Base-by-base conservation (phyloP, 37 sponge, comb jelly and placozoan species). In the Ephydatia muelleri region DNA sequence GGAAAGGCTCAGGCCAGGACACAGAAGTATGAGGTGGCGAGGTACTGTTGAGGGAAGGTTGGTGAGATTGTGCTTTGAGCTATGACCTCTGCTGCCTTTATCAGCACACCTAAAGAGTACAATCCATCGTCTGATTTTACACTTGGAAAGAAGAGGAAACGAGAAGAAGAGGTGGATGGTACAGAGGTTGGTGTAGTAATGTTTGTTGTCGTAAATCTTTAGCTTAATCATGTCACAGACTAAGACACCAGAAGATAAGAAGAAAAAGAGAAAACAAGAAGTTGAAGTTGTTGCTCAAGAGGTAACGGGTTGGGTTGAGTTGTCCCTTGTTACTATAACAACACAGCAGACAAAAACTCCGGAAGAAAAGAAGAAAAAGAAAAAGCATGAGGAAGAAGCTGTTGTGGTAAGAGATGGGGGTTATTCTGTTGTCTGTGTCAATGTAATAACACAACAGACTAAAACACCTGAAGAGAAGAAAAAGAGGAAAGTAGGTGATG, bases 1-100 rank as follows among this genome's bases (percentile, higher is more conserved):
- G 95, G 92, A 23, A 94, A 94, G 74, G 78, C 84, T 2, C 23
- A 23, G 43, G 87, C 84, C 21, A 88, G 34, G 68, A 76, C 78
- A 25, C 89, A 83, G 73, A 96, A 96, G 84, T 93, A 75, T 67
- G 87, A 91, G 34, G 77, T 85, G 80, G 88, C 81, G 36, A 70
- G 83, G 94, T 92, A 67, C 3, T 57, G 34, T 77, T 23, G 3
- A 38, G 33, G 69, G 30, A 0, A 19, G 47, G 21, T 16, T 6
- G 57, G 28, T 23, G 47, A 29, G 38, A 31, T 19, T 49, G 65
- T 83, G 14, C 34, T 35, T 38, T 33, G 14, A 81, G 19, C 11
- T 16, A 19, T n/a, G 37, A 29, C 49, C 5, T 14, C 40, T 27
- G 35, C 38, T 77, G 75, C 26, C 26, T 0, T 36, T 19, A 69